Evolutionary conservation across 2,888 invertebrate genomes (phyloP), one percentile per base, ranked within the genome.

Genomic region (Beris chalybata): DNA sequence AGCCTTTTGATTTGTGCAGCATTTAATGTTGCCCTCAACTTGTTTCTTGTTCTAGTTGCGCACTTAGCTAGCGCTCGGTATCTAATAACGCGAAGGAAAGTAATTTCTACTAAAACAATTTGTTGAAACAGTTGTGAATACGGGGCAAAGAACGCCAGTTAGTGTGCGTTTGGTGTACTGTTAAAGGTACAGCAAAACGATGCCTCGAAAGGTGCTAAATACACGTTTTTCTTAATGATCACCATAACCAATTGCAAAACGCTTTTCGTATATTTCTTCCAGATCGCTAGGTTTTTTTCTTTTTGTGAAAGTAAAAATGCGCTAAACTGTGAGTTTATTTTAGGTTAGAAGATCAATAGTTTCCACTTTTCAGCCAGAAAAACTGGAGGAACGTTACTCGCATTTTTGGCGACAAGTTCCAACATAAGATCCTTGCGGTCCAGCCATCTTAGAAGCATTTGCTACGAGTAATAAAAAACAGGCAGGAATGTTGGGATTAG

Each of bases 31-130:
- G 61, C 61, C 50, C 52, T 61, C 61, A 61, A 61, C 61, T 61
- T 61, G 61, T 61, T 61, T 61, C 43, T 38, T 50, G 52, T 50
- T 38, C n/a, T 31, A 61, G 52, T 50, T 52, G 61, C 30, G 15
- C 43, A 22, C 50, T 50, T 52, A 15, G 38, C 50, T 32, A 32
- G 48, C 52, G n/a, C 61, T 61, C 52, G 52, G 22, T 3, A 22
- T 22, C 22, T 22, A 22, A 61, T 50, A 22, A 38, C 61, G 43
- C 38, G 50, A 12, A 61, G 61, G 61, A 52, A 61, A 61, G 61
- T 61, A 61, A 61, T 61, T 61, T 61, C 61, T 22, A 22, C 22
- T 50, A 52, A 52, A 61, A 52, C 52, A 61, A 61, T 61, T 61
- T 61, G 61, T 61, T 61, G 50, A 38, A 50, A 61, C 50, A 61